Conservation (phyloP, 2,888 invertebrate species). For the Nemapogon koenigi region DNA sequence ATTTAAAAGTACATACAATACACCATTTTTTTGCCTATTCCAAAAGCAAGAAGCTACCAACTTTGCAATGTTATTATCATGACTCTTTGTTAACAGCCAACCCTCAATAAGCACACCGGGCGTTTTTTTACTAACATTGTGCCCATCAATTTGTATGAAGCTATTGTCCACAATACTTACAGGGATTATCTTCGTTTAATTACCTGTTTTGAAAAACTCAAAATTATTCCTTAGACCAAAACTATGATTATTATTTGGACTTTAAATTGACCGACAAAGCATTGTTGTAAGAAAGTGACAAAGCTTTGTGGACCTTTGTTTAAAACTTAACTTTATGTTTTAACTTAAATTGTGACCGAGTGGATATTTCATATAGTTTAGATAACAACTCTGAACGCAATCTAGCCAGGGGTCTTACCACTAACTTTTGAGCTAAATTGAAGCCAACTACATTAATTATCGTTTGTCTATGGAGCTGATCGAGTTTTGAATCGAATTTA, state of each 20-base stretch:
- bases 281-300: neutral
- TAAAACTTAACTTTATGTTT: no score
- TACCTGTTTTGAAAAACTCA: constrained; percentile 53
- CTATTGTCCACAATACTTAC: constrained; percentile 43
- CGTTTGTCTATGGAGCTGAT: no score
- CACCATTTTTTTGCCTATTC: constrained; percentile 30
- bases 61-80: constrained; percentile 54
- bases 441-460: no score
- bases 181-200: constrained; percentile 50
- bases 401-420: no score
- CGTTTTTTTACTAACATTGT: constrained; percentile 27
- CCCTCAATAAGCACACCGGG: constrained; percentile 41
- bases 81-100: constrained; percentile 36
- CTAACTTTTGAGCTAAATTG: no score
- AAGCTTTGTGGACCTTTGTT: no score
- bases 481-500: no score
- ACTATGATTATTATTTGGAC: constrained; percentile 32
- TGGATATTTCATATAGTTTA: no score
- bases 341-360: no score
- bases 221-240: constrained; percentile 31
- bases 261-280: constrained; percentile 30
- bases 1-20: neutral
- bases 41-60: constrained; percentile 62
- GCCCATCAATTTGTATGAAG: constrained; percentile 24
- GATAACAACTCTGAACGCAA: no score